Base-by-base conservation (phyloP, 1,140 invertebrate genomes). In the Drosophila serrata region DNA sequence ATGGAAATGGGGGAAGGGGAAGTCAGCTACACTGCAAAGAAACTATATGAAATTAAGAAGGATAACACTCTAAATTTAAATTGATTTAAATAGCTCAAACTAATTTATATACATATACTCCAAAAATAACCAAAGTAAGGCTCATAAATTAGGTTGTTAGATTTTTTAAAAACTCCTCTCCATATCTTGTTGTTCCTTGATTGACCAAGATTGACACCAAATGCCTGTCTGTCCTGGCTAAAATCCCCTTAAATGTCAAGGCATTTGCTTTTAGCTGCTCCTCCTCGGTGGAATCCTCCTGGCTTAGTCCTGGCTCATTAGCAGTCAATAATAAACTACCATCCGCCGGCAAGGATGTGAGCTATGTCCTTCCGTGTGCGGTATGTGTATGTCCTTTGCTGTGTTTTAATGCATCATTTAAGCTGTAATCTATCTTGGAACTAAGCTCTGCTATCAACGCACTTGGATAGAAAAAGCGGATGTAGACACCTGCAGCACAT, bases 341-440 rank as follows among this genome's bases (percentile, higher is more conserved):
- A 19, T 40, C n/a, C 48, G 15, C 12, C 35, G 7, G 48, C 24
- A 29, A 15, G 55, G 35, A 13, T 61, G 62, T 42, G 46, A 42
- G 40, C 15, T 7, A 29, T 43, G 39, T 39, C 37, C 33, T 13
- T 13, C 35, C 13, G 17, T 51, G 29, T 45, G 13, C 7, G 33
- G 24, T 60, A 64, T 31, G 63, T 53, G 70, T 68, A 33, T 40
- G 51, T 19, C 27, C 40, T 15, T 62, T 17, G 43, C 75, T 64
- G 77, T 79, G 75, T 65, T 74, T 79, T 79, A 79, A 79, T 79
- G 77, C 75, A 79, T 79, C 77, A 74, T 79, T 79, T 79, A 79
- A 79, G 75, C 77, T 79, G 68, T 79, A 79, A 79, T 79, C 77
- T 74, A 68, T 79, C 68, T 79, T 74, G 59, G 43, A 62, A 75